phyloP scores from a whole-genome alignment of 2,113 vertebrate genomes.

The Equus quagga region DNA sequence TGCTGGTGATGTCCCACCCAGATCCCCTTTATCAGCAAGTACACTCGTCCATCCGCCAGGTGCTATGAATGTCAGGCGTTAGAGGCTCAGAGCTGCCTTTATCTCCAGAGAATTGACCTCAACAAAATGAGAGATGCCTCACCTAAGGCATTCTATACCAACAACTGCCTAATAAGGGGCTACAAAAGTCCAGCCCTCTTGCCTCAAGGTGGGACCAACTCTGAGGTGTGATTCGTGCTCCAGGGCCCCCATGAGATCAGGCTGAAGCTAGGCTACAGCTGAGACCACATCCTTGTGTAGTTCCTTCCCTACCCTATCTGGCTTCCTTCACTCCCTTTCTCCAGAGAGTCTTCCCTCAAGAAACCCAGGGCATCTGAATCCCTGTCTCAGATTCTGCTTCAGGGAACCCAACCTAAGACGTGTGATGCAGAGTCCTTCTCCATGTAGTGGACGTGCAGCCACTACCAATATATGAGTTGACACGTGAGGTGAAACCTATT shows the following conservation, averaged over 20 bases:
- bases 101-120: background rate
- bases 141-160: background rate
- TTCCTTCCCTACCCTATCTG: background rate
- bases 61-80: background rate
- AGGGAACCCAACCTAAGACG: background rate
- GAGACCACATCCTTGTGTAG: background rate
- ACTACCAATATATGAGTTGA: background rate
- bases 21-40: background rate
- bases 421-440: background rate
- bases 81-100: background rate
- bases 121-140: background rate
- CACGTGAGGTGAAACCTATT: background rate
- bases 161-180: background rate
- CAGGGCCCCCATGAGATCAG: background rate
- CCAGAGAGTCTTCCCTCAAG: background rate
- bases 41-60: background rate
- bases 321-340: background rate
- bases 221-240: background rate
- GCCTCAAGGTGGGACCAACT: background rate
- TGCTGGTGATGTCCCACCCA: background rate
- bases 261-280: background rate
- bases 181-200: background rate
- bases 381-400: background rate
- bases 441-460: accelerated
- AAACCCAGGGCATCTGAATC: background rate